Percentiles rank a stretch among this genome's conserved stretches.
Evolutionary conservation across 1,140 invertebrate species (phyloP).

Genomic region (Eupeodes corollae): DNA sequence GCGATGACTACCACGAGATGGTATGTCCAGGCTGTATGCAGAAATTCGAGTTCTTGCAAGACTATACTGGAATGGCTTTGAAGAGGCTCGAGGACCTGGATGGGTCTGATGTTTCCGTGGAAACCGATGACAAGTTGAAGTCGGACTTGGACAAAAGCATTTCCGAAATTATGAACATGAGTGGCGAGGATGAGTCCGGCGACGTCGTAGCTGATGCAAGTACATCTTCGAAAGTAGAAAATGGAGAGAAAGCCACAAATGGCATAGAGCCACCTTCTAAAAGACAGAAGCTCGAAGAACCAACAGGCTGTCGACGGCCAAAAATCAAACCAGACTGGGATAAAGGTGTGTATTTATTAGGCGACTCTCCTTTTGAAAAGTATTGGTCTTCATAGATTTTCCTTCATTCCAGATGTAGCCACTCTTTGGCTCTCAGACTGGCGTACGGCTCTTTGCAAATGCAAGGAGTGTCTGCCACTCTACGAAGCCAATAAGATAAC

Average conservation of each 20-base stretch:
- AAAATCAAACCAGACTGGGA: constrained; percentile 6
- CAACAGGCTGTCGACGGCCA: constrained; percentile 3
- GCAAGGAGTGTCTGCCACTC: constrained; percentile 49
- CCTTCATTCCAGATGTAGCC: constrained; percentile 1
- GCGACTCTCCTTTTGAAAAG: no score
- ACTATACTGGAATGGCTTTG: constrained; percentile 47
- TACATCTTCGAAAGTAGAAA: background rate
- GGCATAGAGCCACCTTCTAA: constrained; percentile 15
- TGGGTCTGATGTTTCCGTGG: constrained; percentile 5
- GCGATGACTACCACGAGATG: constrained; percentile 65
- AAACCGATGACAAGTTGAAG: constrained; percentile 9
- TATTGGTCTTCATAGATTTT: no score
- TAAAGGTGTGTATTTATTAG: background rate
- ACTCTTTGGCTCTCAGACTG: constrained; percentile 64
- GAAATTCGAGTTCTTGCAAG: constrained; percentile 60
- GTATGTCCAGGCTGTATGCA: constrained; percentile 63
- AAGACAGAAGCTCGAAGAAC: constrained; percentile 3
- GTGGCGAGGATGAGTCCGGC: background rate
- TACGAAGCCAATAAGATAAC: constrained; percentile 55
- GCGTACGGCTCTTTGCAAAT: constrained; percentile 61
- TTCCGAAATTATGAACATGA: constrained; percentile 11
- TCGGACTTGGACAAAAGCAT: constrained; percentile 14
- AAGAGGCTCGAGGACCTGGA: constrained; percentile 4
- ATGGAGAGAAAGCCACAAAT: background rate
- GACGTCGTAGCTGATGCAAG: background rate